Percentiles rank a stretch among this genome's conserved stretches.
Conservation (phyloP, 64 coral and sea anemone species). For the Dendronephthya gigantea region DNA sequence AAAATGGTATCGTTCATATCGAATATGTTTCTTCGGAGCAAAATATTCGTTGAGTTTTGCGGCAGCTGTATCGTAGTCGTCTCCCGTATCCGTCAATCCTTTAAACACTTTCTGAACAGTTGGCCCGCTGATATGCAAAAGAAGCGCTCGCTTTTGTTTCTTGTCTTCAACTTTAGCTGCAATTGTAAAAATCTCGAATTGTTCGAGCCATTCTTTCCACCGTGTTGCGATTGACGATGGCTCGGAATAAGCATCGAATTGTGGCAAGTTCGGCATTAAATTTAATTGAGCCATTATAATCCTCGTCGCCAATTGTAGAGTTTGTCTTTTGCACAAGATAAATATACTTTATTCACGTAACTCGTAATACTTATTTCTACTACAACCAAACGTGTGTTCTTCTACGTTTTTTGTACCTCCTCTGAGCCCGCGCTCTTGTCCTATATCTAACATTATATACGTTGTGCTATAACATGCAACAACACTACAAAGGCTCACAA, state of each 20-base stretch:
- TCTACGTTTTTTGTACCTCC: too few species aligned
- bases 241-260: constrained; percentile 32
- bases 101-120: constrained; percentile 44
- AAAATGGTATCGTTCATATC: constrained; percentile 30
- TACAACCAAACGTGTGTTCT: too few species aligned
- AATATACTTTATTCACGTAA: too few species aligned
- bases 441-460: too few species aligned
- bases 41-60: constrained; percentile 27
- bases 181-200: constrained; percentile 23
- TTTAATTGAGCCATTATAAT: constrained; percentile 10
- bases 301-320: constrained; percentile 17
- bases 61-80: constrained; percentile 19
- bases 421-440: too few species aligned
- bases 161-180: constrained; percentile 19
- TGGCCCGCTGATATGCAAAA: constrained; percentile 28
- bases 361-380: too few species aligned
- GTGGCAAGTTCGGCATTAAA: constrained; percentile 13
- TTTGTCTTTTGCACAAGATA: too few species aligned
- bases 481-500: neutral
- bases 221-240: constrained; percentile 15
- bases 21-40: constrained; percentile 25
- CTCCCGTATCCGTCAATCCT: neutral
- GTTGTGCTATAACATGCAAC: too few species aligned
- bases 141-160: constrained; percentile 27
- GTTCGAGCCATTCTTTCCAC: constrained; percentile 47